A percentile compares a stretch with the other conserved stretches of the same genome.
Evolutionary conservation across 2,797 vertebrate genomes (phyloP).

Genomic region (Anableps anableps): DNA sequence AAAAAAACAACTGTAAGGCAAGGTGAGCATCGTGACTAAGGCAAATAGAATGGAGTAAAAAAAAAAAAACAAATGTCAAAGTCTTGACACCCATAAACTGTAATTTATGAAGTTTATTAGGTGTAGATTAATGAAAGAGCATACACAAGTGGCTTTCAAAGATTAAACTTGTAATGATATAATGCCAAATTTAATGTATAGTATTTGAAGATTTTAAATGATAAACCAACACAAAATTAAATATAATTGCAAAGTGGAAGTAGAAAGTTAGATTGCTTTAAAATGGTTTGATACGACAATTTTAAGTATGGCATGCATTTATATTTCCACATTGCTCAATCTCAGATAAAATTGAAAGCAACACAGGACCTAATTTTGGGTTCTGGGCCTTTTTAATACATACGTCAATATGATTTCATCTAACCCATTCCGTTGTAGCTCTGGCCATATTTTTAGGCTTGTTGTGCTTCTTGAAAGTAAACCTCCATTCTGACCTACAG

Average conservation of each 20-base stretch:
- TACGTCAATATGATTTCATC: not conserved
- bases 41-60: slow-evolving; percentile 11
- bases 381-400: not conserved
- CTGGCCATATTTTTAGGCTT: not conserved
- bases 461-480: not conserved
- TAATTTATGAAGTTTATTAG: not conserved
- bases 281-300: not conserved
- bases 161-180: not conserved
- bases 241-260: not conserved
- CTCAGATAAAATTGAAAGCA: not conserved
- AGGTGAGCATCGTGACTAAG: not conserved
- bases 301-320: not conserved
- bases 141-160: not conserved
- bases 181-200: not conserved
- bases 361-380: not conserved
- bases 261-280: not conserved
- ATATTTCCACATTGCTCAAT: not conserved
- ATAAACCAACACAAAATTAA: not conserved
- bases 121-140: not conserved
- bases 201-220: not conserved
- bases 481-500: not conserved
- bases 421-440: not conserved
- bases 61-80: not conserved
- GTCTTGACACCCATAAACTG: not conserved
- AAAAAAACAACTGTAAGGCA: not conserved